Percentiles rank a stretch among this genome's conserved stretches.
These are phyloP conservation scores for Plectrocnemia conspersa DNA, from an alignment of 1,140 invertebrate species.

Conservation along the genomic window DNA sequence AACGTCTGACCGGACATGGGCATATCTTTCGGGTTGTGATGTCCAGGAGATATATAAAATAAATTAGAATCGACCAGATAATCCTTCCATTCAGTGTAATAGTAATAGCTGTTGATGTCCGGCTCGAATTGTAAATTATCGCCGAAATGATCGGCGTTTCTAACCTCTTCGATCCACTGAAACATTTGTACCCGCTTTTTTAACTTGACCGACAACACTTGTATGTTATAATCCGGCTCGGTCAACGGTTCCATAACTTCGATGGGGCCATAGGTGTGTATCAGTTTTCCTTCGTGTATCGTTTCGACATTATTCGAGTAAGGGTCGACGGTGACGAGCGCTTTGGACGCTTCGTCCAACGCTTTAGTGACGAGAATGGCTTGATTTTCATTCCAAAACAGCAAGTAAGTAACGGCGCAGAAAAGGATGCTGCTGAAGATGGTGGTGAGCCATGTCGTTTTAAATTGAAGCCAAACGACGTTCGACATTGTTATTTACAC, in stretches of 20 bases:
- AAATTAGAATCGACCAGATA: conserved; percentile 70
- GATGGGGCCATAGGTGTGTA: conserved; percentile 71
- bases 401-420: conserved; percentile 53
- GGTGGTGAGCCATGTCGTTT: conserved; percentile 58
- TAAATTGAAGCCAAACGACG: conserved; percentile 55
- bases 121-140: conserved; percentile 36
- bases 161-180: conserved; percentile 81
- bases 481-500: conserved; percentile 33
- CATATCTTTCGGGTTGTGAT: conserved; percentile 72
- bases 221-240: conserved; percentile 74
- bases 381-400: conserved; percentile 73
- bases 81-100: conserved; percentile 76
- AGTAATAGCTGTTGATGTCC: conserved; percentile 63
- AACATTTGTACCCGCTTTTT: conserved; percentile 82
- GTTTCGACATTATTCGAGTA: conserved; percentile 51
- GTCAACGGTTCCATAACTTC: conserved; percentile 72
- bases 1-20: conserved; percentile 58
- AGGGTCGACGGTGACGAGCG: conserved; percentile 54
- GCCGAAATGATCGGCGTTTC: conserved; percentile 36
- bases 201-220: conserved; percentile 68
- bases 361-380: conserved; percentile 67
- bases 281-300: conserved; percentile 67
- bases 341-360: conserved; percentile 63
- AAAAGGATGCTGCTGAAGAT: conserved; percentile 57
- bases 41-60: conserved; percentile 69